These are phyloP conservation scores for Parnassius smintheus DNA, from an alignment of 2,888 invertebrate species.

Conservation along the genomic window DNA sequence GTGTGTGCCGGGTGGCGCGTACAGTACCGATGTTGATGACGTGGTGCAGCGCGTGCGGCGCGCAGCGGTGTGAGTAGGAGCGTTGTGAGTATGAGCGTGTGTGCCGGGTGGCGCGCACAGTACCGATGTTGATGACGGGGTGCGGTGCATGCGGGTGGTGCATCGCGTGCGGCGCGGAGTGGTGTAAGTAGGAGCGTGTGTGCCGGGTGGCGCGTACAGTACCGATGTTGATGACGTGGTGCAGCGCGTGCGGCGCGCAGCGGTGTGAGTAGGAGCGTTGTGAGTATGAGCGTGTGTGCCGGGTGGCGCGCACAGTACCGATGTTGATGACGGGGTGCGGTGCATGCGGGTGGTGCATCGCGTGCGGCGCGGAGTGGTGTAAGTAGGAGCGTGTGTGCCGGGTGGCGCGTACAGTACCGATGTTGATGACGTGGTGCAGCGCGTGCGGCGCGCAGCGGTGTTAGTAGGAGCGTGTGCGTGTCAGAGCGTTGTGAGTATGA, in stretches of 20 bases:
- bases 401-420: no score
- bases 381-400: no score
- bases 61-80: no score
- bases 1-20: no score
- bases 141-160: constrained; percentile 83
- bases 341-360: no score
- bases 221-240: constrained; percentile 87
- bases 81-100: constrained; percentile 37
- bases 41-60: no score
- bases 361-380: no score
- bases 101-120: no score
- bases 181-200: constrained; percentile 69
- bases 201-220: constrained; percentile 83
- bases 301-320: no score
- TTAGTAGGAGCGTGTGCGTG: constrained; percentile 78
- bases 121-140: constrained; percentile 86
- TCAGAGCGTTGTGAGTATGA: constrained; percentile 40
- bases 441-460: constrained; percentile 77
- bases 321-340: no score
- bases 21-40: no score
- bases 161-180: constrained; percentile 75
- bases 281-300: constrained; percentile 27
- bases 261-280: no score
- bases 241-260: constrained; percentile 84
- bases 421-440: constrained; percentile 88